Evolutionary conservation across 2,113 vertebrate species (phyloP), one percentile per base, ranked within the genome.

Genomic region (Chionodraco myersi): DNA sequence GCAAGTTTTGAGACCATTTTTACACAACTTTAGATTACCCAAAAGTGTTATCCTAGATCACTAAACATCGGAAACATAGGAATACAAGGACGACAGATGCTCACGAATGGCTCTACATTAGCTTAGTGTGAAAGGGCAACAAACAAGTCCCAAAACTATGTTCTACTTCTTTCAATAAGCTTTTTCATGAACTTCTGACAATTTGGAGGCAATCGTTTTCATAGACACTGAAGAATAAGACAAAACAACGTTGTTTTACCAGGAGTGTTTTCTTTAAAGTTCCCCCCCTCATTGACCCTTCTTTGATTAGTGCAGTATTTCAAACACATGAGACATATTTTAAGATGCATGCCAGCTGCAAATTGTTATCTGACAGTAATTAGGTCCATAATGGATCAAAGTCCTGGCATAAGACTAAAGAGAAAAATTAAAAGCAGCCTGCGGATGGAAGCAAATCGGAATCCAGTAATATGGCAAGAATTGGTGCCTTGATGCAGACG

Each of bases 371-470:
- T 60, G 79, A 81, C 64, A 52, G 58, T 85, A 83, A 85, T 72
- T 54, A 81, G 75, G 71, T 68, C 66, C 54, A 47, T 81, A 81
- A 78, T 74, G 61, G 69, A 18, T 79, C 23, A 51, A 68, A 79
- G 45, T 70, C 41, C 83, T 85, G 54, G 59, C 23, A 80, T 72
- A 80, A 52, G 75, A 65, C 26, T 44, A 11, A 4, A 77, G 54
- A 85, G 61, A 36, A 62, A 88, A 86, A 82, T 70, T 11, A 75
- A 80, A 82, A 77, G 56, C 73, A 83, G 72, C 70, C 75, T 26
- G 51, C 21, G 16, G 82, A 71, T 48, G 60, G 51, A 80, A 76
- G 49, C 49, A 53, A 51, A 88, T 85, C 72, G 67, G 63, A 83
- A 36, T 71, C 59, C 0, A 9, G 16, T 54, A 80, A 70, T 52